Evolutionary conservation across 2,797 vertebrate species (phyloP).

Genomic region (Spinibarbus caldwelli): DNA sequence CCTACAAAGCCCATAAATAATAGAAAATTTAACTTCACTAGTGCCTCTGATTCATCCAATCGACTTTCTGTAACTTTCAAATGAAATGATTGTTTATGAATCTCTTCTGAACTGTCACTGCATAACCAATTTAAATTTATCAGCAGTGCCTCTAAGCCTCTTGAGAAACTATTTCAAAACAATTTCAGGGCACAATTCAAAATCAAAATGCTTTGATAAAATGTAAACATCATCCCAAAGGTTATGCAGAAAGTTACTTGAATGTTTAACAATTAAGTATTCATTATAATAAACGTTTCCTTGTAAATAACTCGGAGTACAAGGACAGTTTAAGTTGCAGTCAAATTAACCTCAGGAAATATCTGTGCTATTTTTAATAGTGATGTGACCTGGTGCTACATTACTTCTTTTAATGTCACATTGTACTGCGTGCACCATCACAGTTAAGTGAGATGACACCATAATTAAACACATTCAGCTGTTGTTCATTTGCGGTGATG

Average conservation of each 20-base stretch:
- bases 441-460: neutral
- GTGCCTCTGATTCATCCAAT: neutral
- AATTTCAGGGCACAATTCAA: neutral
- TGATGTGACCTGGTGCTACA: neutral
- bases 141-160: neutral
- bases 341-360: neutral
- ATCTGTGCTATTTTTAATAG: neutral
- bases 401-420: neutral
- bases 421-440: neutral
- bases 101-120: neutral
- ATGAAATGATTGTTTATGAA: neutral
- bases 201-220: neutral
- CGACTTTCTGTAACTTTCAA: neutral
- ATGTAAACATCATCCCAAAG: neutral
- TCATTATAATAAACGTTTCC: neutral
- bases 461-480: neutral
- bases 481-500: neutral
- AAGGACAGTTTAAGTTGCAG: neutral
- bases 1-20: neutral
- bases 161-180: neutral
- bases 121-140: conserved; percentile 4
- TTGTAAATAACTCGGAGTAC: neutral
- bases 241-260: neutral
- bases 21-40: neutral
- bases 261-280: neutral